Base-by-base conservation (phyloP, 2,113 vertebrate genomes). In the Podarcis cretensis region DNA sequence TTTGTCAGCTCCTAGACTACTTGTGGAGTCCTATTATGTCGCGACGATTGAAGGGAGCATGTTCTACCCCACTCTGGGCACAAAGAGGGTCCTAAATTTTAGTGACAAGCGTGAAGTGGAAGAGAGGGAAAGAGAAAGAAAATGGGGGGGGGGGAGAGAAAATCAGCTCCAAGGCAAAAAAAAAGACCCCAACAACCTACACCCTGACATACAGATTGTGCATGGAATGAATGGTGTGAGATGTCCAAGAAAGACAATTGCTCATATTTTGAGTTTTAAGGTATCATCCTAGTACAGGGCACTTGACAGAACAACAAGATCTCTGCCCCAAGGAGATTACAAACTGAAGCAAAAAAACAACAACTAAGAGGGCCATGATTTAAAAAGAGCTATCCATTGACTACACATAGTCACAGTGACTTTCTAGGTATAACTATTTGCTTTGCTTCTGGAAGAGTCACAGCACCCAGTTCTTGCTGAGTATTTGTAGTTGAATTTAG, bases 51-150 rank as follows among this genome's bases (percentile, higher is more conserved):
- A 98, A 96, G 97, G 91, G 93, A 96, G 96, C 96, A 96, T 97
- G 97, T 97, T 98, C 95, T 97, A 97, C 96, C 95, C 95, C 96
- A 35, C 90, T 84, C 91, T 94, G 96, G 96, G 89, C 93, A 96
- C 95, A 96, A 93, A 98, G 98, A 97, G 96, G 96, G 95, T 96
- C 95, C 95, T 97, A 96, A 98, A 97, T 97, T 97, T 95, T 94
- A 95, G 96, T 97, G 97, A 98, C 97, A 98, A 97, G 97, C 98
- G 97, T 98, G 97, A 97, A 98, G 97, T 95, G 95, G 96, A 95
- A 1, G 32, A 89, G 89, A 89, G 90, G 74, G 93, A 71, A 35
- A 93, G 85, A 37, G 88, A 66, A 83, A 76, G 85, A 69, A 82
- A 74, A 81, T 48, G 1, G 27, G 75, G 87, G 89, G 93, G 78